A percentile compares a stretch with the other conserved stretches of the same genome.
These are phyloP conservation scores for Nymphicus hollandicus DNA, from an alignment of 2,113 vertebrate genomes.

Conservation along the genomic window DNA sequence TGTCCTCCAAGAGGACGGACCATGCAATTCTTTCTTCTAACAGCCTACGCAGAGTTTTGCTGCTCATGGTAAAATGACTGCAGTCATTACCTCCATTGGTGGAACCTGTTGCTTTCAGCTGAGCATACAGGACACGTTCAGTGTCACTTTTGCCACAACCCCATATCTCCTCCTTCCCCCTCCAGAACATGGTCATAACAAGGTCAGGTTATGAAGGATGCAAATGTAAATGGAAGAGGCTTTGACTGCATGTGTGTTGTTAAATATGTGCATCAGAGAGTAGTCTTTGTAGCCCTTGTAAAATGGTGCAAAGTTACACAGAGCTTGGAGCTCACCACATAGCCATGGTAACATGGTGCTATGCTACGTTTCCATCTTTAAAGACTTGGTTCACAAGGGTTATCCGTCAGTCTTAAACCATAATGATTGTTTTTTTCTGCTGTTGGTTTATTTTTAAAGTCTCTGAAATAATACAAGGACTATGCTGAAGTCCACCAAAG, in stretches of 20 bases:
- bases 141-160: background rate
- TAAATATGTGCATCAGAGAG: background rate
- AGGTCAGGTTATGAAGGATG: background rate
- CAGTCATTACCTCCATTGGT: background rate
- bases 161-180: background rate
- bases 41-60: background rate
- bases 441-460: background rate
- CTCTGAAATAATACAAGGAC: background rate
- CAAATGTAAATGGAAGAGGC: background rate
- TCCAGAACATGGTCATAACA: background rate
- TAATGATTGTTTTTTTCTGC: background rate
- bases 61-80: background rate
- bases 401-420: background rate
- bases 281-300: background rate
- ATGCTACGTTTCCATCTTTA: fast-evolving
- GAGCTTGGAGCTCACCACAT: background rate
- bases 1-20: background rate
- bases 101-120: background rate
- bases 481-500: background rate
- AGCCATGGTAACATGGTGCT: fast-evolving
- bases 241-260: background rate
- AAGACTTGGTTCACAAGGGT: background rate
- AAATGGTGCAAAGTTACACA: background rate
- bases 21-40: background rate
- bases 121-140: background rate